Percentiles rank a stretch among this genome's conserved stretches.
Conservation (phyloP, 2,888 invertebrate species). For the Biston stratarius region DNA sequence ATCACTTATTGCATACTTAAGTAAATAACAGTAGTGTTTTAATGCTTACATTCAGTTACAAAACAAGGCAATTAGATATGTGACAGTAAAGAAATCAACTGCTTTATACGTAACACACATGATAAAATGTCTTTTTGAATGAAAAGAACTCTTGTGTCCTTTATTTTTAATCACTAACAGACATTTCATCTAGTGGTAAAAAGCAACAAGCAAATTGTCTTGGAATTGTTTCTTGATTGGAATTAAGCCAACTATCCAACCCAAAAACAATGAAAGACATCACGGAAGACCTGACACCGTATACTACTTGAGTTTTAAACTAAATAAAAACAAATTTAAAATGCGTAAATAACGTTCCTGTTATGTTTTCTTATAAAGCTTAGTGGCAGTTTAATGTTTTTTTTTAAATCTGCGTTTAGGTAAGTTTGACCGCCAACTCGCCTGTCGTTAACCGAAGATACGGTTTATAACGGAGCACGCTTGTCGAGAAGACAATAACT, state of each 20-base stretch:
- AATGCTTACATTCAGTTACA: neutral
- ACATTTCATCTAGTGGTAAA: conserved; percentile 55
- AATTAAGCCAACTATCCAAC: neutral
- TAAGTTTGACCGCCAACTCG: too few species aligned
- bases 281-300: conserved; percentile 27
- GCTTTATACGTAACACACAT: conserved; percentile 68
- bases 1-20: conserved; percentile 1
- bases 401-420: too few species aligned
- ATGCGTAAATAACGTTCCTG: too few species aligned
- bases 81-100: conserved; percentile 59
- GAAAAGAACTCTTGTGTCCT: neutral
- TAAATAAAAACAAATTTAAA: too few species aligned
- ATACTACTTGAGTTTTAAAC: neutral
- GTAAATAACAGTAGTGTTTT: conserved; percentile 9
- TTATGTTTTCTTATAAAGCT: too few species aligned
- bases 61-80: conserved; percentile 53
- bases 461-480: too few species aligned
- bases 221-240: conserved; percentile 20
- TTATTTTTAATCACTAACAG: neutral
- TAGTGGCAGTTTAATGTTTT: too few species aligned
- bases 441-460: too few species aligned
- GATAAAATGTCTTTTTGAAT: conserved; percentile 49
- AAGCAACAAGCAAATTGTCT: conserved; percentile 54
- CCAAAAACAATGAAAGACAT: conserved; percentile 8
- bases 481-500: too few species aligned